Percentiles rank a stretch among this genome's conserved stretches.
Conservation (phyloP, 1,140 invertebrate species). For the Anastrepha obliqua region DNA sequence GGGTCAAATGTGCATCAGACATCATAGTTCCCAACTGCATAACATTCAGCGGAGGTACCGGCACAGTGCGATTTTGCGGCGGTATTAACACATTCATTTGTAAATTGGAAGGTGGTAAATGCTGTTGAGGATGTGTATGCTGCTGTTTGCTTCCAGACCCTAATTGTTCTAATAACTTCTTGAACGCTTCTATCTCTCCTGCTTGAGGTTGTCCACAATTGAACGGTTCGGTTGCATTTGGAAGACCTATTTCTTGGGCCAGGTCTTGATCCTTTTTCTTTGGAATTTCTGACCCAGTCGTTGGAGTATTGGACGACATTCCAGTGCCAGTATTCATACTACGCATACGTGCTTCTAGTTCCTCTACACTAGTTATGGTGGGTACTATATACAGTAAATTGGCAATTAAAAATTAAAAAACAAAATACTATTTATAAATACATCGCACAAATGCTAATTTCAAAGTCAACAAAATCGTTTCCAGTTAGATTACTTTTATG, state of each 20-base stretch:
- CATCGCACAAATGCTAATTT: too few species aligned
- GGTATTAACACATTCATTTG: not conserved
- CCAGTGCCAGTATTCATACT: slow-evolving; percentile 39
- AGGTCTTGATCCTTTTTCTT: not conserved
- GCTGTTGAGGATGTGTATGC: not conserved
- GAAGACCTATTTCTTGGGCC: not conserved
- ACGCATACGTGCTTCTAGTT: slow-evolving; percentile 83
- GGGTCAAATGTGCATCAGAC: not conserved
- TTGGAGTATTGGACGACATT: not conserved
- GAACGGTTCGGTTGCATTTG: not conserved
- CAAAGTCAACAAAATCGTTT: too few species aligned
- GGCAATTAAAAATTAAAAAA: too few species aligned
- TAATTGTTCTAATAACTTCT: slow-evolving; percentile 58
- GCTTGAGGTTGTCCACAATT: not conserved
- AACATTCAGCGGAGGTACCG: not conserved
- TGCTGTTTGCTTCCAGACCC: slow-evolving; percentile 21
- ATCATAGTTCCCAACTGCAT: not conserved
- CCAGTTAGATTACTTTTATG: too few species aligned
- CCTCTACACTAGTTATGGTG: slow-evolving; percentile 78
- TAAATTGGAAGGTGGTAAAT: not conserved
- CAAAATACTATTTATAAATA: too few species aligned
- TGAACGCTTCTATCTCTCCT: slow-evolving; percentile 59
- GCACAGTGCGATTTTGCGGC: not conserved
- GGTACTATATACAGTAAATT: not conserved
- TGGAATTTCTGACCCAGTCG: not conserved